Conservation (phyloP, 2,888 invertebrate genomes). For the Ophion ventricosus region DNA sequence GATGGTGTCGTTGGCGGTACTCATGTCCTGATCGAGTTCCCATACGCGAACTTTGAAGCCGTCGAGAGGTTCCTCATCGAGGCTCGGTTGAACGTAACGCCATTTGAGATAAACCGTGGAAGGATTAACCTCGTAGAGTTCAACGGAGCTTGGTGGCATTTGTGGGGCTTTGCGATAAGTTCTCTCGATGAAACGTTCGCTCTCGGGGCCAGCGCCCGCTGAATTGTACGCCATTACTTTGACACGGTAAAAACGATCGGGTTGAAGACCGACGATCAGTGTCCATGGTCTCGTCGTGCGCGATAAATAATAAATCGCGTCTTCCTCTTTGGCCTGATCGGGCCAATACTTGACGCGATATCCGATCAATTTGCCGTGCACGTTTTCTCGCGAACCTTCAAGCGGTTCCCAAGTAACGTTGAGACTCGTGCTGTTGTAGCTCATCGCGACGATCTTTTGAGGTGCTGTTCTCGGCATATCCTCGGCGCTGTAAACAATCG, state of each 20-base stretch:
- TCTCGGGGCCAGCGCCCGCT: constrained; percentile 98
- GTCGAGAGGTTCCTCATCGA: constrained; percentile 95
- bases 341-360: constrained; percentile 98
- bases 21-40: constrained; percentile 97
- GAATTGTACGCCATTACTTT: constrained; percentile 98
- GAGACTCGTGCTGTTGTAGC: constrained; percentile 96
- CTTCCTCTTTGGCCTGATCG: constrained; percentile 89
- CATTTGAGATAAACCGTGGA: constrained; percentile 95
- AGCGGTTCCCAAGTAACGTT: constrained; percentile 96
- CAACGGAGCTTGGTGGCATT: constrained; percentile 96
- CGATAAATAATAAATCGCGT: constrained; percentile 93
- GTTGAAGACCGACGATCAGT: constrained; percentile 95
- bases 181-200: constrained; percentile 93
- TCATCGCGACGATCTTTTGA: constrained; percentile 90
- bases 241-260: constrained; percentile 96
- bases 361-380: constrained; percentile 95
- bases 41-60: constrained; percentile 98
- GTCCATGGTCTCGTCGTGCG: constrained; percentile 93
- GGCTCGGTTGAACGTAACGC: constrained; percentile 96
- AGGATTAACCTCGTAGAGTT: constrained; percentile 92
- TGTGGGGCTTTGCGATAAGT: constrained; percentile 96
- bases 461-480: constrained; percentile 96
- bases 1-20: constrained; percentile 94
- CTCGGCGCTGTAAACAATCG: constrained; percentile 93
- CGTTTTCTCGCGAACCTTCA: constrained; percentile 91